Evolutionary conservation across 2,797 vertebrate genomes (phyloP), one percentile per base, ranked within the genome.

Genomic region (Lepus townsendii): DNA sequence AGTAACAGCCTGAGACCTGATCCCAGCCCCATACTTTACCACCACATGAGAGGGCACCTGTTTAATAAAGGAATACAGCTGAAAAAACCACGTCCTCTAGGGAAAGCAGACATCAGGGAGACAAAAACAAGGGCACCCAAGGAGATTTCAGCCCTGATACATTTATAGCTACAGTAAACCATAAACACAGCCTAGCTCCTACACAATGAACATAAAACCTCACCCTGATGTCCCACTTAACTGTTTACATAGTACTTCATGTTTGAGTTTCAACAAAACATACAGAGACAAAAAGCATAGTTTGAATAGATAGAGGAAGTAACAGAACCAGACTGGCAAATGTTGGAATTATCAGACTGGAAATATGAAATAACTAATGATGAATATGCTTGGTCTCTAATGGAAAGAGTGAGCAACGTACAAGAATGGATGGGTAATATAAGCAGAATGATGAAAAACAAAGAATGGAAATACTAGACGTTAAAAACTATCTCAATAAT

Each of bases 361-460:
- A 35, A 62, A 90, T n/a, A 71, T 71, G 71, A 47, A 42, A 69
- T 79, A 89, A 30, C 65, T 68, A 26, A 26, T 16, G 80, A 62
- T 60, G 54, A 52, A 38, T 66, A 68, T 54, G 27, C 52, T 80
- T 60, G 52, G 38, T 27, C 30, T 62, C 7, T 62, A 50, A 62
- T 32, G 22, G 38, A 80, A 80, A 47, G 71, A 71, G 12, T 68
- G 22, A 14, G 62, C 54, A 62, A 9, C 11, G 19, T 42, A 5
- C 12, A 71, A 62, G 24, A 80, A 90, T n/a, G 5, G 24, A 24
- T 90, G 16, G 52, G 22, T 62, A 38, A 71, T 32, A 3, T 71
- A 90, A 90, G 68, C 54, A 90, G 77, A 35, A 80, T 80, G 66
- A 71, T 6, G 27, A 26, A 30, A 88, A 78, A 68, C 78, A 78